Percentiles rank a stretch among this genome's conserved stretches.
phyloP scores from a whole-genome alignment of 2,888 invertebrate genomes.

The Rotaria macrura region DNA sequence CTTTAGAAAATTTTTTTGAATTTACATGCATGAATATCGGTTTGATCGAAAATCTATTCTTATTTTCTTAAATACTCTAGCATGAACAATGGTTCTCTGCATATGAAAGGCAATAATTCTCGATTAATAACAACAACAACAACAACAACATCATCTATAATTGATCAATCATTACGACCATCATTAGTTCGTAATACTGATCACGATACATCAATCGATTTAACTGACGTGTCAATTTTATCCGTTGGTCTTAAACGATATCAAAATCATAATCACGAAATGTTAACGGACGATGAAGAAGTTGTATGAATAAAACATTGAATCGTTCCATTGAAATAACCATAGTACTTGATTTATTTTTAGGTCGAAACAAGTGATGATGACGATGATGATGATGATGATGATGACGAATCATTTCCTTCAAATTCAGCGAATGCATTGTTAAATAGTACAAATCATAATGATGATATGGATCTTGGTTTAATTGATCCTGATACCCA shows the following conservation, averaged over 20 bases:
- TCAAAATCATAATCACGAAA: not conserved
- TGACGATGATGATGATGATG: not conserved
- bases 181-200: not conserved
- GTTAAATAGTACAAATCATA: not conserved
- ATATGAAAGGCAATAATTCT: not conserved
- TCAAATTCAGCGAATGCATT: not conserved
- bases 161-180: not conserved
- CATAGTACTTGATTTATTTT: not conserved
- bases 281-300: not conserved
- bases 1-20: not conserved
- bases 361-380: not conserved
- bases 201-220: not conserved
- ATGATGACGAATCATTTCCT: not conserved
- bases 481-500: not conserved
- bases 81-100: not conserved
- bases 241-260: not conserved
- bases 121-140: not conserved
- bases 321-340: not conserved
- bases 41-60: not conserved
- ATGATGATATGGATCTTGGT: not conserved
- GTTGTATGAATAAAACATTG: not conserved
- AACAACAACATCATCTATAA: not conserved
- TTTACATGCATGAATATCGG: not conserved
- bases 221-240: conserved; percentile 1
- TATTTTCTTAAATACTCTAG: not conserved